Percentiles rank a stretch among this genome's conserved stretches.
Conservation (phyloP, 2,888 invertebrate genomes). For the Drosophila imparisetae region DNA sequence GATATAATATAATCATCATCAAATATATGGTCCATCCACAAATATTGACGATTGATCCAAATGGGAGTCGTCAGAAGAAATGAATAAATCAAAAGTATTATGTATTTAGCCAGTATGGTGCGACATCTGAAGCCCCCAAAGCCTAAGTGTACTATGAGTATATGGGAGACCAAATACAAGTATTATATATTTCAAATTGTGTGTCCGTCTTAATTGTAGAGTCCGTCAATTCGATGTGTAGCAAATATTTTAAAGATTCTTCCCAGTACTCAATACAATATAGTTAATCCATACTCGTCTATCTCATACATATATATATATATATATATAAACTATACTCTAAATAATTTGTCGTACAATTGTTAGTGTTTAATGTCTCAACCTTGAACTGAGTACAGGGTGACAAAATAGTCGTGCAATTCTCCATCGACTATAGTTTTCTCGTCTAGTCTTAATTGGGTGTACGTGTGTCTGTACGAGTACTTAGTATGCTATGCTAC, state of each 20-base stretch:
- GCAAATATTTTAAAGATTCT: slow-evolving; percentile 8
- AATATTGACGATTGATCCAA: slow-evolving; percentile 29
- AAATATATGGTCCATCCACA: slow-evolving; percentile 44
- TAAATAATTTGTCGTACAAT: slow-evolving; percentile 9
- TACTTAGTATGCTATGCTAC: slow-evolving; percentile 17
- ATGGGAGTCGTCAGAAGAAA: slow-evolving; percentile 8
- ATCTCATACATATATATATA: slow-evolving; percentile 9
- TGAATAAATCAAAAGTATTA: slow-evolving; percentile 25
- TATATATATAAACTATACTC: not conserved
- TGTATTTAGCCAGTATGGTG: slow-evolving; percentile 11
- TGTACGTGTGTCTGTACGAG: slow-evolving; percentile 19
- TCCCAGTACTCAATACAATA: slow-evolving; percentile 1
- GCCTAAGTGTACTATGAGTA: slow-evolving; percentile 35
- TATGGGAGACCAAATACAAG: slow-evolving; percentile 8
- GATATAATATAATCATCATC: slow-evolving; percentile 2
- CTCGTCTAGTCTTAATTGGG: slow-evolving; percentile 28
- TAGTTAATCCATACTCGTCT: slow-evolving; percentile 7
- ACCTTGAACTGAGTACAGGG: slow-evolving; percentile 28
- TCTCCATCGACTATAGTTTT: slow-evolving; percentile 33
- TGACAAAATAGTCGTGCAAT: slow-evolving; percentile 27
- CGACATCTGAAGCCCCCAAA: slow-evolving; percentile 6
- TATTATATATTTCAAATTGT: slow-evolving; percentile 1
- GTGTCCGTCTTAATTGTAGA: slow-evolving; percentile 21
- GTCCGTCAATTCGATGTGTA: slow-evolving; percentile 27
- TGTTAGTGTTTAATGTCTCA: slow-evolving; percentile 17